Base-by-base conservation (phyloP, 2,797 vertebrate genomes). In the Pipistrellus pygmaeus region DNA sequence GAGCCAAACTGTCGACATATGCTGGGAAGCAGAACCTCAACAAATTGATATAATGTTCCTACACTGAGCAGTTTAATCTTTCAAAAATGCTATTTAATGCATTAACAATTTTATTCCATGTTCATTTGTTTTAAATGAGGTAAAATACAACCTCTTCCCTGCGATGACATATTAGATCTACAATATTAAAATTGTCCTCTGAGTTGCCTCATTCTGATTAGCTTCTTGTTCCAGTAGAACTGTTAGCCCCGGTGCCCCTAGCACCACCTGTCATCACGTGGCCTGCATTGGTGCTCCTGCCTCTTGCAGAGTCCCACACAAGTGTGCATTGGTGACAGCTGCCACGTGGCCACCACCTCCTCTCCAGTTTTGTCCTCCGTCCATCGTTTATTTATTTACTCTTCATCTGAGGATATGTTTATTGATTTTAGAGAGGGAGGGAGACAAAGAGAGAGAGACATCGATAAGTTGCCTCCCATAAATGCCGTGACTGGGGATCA, bases 101-200 rank as follows among this genome's bases (percentile, higher is more conserved):
- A 3, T 30, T 57, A 25, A 66, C 25, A 32, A 1, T 41, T 68
- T 71, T 21, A 73, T 6, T 64, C 11, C 27, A 10, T 13, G 1
- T 86, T 82, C 51, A 25, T 44, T 53, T 82, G 35, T 46, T 64
- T 86, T 55, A 53, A 88, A 71, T 44, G 62, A 76, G 88, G 27
- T 5, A 64, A 60, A 94, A 30, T 68, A 69, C 48, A 76, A 14
- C 21, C 60, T 72, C 41, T 75, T 75, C 9, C 23, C 44, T 78
- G 9, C 1, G 1, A 32, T 41, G n/a, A 30, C 12, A 0, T 18
- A 32, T 41, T 83, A 68, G 46, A 4, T 46, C 11, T 68, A 0
- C 14, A 17, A 2, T n/a, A 41, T 23, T 85, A 68, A 30, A 69
- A 62, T 8, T 18, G 7, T 66, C 15, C 20, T 71, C 66, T 35